Percentiles rank a stretch among this genome's conserved stretches.
Conservation (phyloP, 1,140 invertebrate genomes). For the Drosophila miranda region DNA sequence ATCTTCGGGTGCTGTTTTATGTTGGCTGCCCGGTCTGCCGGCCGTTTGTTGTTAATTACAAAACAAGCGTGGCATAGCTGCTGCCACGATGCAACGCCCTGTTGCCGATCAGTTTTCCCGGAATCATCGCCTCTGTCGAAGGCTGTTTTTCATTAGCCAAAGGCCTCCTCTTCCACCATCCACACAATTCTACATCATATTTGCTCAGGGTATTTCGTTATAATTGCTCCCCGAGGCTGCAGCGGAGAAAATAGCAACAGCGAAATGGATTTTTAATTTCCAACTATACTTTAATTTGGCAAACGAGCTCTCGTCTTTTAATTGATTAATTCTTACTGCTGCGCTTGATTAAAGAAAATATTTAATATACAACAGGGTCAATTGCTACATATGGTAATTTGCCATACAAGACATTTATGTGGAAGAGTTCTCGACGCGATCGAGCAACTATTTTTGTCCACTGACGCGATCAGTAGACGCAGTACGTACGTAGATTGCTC, state of each 20-base stretch:
- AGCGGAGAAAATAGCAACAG: slow-evolving; percentile 13
- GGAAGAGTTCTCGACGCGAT: slow-evolving; percentile 16
- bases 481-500: slow-evolving; percentile 36
- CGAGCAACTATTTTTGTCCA: slow-evolving; percentile 54
- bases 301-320: slow-evolving; percentile 71
- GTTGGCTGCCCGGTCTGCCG: slow-evolving; percentile 35
- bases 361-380: slow-evolving; percentile 72
- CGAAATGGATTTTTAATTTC: slow-evolving; percentile 77
- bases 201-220: slow-evolving; percentile 5
- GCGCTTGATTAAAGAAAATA: slow-evolving; percentile 74
- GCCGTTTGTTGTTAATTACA: slow-evolving; percentile 65
- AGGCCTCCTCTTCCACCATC: not conserved
- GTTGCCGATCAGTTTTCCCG: slow-evolving; percentile 24
- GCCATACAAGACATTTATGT: slow-evolving; percentile 46
- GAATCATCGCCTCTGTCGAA: slow-evolving; percentile 11
- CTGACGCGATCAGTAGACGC: slow-evolving; percentile 45
- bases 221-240: slow-evolving; percentile 9
- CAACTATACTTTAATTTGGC: slow-evolving; percentile 76
- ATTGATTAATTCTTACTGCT: slow-evolving; percentile 76
- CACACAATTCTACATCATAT: slow-evolving; percentile 16
- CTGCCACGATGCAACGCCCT: slow-evolving; percentile 30
- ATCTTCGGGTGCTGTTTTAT: slow-evolving; percentile 53
- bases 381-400: slow-evolving; percentile 78
- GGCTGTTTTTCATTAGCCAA: slow-evolving; percentile 22
- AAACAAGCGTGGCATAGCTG: slow-evolving; percentile 60